phyloP scores from a whole-genome alignment of 1,140 invertebrate genomes.

The Tetramorium parvispinum region DNA sequence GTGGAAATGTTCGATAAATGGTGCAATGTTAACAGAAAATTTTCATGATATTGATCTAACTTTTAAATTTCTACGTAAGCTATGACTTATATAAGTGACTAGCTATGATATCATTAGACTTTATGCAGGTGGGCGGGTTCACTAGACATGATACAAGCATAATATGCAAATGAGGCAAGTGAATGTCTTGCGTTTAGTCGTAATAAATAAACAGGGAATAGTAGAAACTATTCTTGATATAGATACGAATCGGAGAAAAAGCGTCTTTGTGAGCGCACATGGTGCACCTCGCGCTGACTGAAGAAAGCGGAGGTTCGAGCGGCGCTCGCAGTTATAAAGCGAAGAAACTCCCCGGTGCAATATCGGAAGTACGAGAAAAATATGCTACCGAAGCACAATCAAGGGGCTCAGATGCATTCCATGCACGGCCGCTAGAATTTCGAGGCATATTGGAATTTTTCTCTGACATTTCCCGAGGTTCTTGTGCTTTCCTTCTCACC shows the following conservation, averaged over 20 bases:
- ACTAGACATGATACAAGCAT: neutral
- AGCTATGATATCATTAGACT: neutral
- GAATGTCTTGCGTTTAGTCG: neutral
- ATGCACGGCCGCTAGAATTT: constrained; percentile 77
- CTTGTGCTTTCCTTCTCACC: constrained; percentile 47
- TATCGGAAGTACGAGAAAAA: constrained; percentile 79
- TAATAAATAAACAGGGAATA: constrained; percentile 22
- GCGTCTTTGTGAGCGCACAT: constrained; percentile 52
- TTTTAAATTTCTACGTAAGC: neutral
- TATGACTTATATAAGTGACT: neutral
- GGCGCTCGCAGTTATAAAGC: constrained; percentile 70
- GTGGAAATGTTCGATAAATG: neutral
- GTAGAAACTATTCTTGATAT: neutral
- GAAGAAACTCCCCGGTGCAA: constrained; percentile 68
- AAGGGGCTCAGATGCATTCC: constrained; percentile 80
- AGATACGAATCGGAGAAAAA: constrained; percentile 30
- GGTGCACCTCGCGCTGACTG: constrained; percentile 34
- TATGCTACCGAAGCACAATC: constrained; percentile 81
- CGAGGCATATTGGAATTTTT: constrained; percentile 81
- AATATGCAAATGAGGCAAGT: neutral
- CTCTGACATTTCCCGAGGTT: constrained; percentile 67
- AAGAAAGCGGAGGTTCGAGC: constrained; percentile 25
- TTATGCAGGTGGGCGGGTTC: neutral
- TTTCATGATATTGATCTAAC: neutral
- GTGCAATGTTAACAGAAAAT: neutral